These are phyloP conservation scores for Ctenochaetus hawaiiensis DNA, from an alignment of 2,797 vertebrate species.

Conservation along the genomic window DNA sequence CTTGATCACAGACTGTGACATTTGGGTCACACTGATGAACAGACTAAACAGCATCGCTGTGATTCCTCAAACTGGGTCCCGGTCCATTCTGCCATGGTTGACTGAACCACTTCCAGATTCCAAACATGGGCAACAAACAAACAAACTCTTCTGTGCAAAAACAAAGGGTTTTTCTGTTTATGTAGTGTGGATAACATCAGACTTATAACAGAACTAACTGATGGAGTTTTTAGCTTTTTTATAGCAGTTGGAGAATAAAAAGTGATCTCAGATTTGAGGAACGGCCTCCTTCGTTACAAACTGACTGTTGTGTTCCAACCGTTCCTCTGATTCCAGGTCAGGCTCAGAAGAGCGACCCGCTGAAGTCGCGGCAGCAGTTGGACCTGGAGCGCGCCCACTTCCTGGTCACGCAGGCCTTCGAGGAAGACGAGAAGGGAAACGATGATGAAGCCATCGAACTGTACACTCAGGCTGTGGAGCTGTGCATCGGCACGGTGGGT, in stretches of 20 bases:
- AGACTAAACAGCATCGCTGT: not conserved
- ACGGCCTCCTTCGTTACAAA: not conserved
- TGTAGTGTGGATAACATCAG: not conserved
- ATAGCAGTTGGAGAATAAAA: not conserved
- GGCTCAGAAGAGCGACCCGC: slow-evolving; percentile 91
- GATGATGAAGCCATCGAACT: slow-evolving; percentile 94
- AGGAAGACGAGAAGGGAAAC: slow-evolving; percentile 96
- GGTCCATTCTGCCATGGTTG: not conserved
- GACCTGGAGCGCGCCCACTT: slow-evolving; percentile 97
- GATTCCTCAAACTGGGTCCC: not conserved
- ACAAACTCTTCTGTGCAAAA: not conserved
- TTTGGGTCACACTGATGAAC: not conserved
- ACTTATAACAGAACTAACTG: not conserved
- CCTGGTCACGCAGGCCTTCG: slow-evolving; percentile 97
- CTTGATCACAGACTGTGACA: not conserved
- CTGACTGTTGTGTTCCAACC: not conserved
- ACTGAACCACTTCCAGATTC: not conserved
- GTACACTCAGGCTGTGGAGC: slow-evolving; percentile 96
- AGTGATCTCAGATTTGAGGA: not conserved
- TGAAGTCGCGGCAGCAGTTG: slow-evolving; percentile 95
- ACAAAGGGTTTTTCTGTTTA: not conserved
- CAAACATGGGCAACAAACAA: not conserved
- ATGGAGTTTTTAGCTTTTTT: not conserved
- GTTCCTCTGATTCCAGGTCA: slow-evolving; percentile 84
- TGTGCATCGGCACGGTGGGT: slow-evolving; percentile 95